These are phyloP conservation scores for Clarias platycephalus DNA, from an alignment of 2,797 vertebrate species.

Conservation along the genomic window DNA sequence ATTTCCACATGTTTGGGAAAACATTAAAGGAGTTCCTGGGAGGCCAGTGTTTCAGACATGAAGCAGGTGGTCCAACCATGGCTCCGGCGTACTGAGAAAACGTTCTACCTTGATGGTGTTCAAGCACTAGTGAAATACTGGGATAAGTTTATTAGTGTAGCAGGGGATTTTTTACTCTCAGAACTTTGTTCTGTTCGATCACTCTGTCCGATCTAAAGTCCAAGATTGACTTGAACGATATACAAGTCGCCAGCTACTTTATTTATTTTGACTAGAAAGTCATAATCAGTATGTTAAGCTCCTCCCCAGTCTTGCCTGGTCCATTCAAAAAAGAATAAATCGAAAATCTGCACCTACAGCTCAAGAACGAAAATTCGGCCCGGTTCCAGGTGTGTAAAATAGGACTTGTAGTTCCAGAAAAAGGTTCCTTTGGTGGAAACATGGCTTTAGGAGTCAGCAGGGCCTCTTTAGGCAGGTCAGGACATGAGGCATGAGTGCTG, in stretches of 20 bases:
- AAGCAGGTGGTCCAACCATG: too few species aligned
- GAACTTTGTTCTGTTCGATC: too few species aligned
- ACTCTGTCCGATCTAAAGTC: too few species aligned
- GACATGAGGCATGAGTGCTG: constrained; percentile 56
- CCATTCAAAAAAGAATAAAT: neutral
- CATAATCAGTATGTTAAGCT: neutral
- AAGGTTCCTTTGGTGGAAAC: constrained; percentile 31
- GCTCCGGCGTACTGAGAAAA: too few species aligned
- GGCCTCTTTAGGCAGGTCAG: constrained; percentile 52
- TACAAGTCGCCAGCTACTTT: neutral
- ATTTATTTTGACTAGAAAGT: neutral
- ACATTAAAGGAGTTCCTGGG: too few species aligned
- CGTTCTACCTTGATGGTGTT: too few species aligned
- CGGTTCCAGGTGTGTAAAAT: neutral
- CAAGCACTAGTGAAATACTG: too few species aligned
- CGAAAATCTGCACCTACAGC: neutral
- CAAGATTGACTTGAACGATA: neutral
- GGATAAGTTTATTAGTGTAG: too few species aligned
- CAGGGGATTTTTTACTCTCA: too few species aligned
- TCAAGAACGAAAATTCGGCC: neutral
- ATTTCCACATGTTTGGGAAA: too few species aligned
- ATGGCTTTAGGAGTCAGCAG: constrained; percentile 49
- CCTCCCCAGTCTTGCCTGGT: neutral
- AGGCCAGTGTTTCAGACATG: too few species aligned
- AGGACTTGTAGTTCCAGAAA: constrained; percentile 16